Evolutionary conservation across 2,888 invertebrate genomes (phyloP).

Genomic region (Phortica okadai): DNA sequence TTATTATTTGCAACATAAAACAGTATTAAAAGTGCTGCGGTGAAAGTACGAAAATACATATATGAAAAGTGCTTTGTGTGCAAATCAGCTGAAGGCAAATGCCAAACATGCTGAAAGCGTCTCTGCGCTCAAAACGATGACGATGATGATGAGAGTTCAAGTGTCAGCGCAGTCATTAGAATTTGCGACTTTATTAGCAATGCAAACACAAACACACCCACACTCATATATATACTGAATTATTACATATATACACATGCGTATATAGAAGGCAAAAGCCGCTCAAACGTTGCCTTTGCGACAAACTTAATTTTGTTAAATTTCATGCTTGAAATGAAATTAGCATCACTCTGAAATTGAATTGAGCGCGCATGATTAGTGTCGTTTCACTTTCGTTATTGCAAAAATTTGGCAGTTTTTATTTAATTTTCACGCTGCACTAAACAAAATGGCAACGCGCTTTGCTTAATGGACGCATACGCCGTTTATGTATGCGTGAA

Average conservation of each 20-base stretch:
- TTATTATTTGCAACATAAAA: too few relatives aligned
- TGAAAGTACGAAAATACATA: too few relatives aligned
- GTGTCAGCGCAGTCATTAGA: not conserved
- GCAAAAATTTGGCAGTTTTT: not conserved
- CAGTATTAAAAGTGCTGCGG: too few relatives aligned
- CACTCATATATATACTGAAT: not conserved
- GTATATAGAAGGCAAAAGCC: not conserved
- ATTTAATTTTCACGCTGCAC: not conserved
- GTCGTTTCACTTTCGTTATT: not conserved
- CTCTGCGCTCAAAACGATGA: not conserved
- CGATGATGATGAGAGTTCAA: not conserved
- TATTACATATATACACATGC: not conserved
- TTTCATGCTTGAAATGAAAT: not conserved
- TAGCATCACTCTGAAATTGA: conserved; percentile 9
- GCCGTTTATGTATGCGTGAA: too few relatives aligned
- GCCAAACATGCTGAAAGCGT: not conserved
- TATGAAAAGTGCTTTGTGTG: not conserved
- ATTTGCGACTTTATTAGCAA: conserved; percentile 5
- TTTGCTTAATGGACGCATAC: not conserved
- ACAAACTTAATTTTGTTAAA: not conserved
- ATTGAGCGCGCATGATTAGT: conserved; percentile 10
- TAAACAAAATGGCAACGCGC: not conserved
- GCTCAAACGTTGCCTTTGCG: not conserved
- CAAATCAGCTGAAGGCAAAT: not conserved
- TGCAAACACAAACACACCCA: conserved; percentile 16